Percentiles rank a stretch among this genome's conserved stretches.
phyloP scores from a whole-genome alignment of 2,888 invertebrate species.

The Carpatolechia fugitivella region DNA sequence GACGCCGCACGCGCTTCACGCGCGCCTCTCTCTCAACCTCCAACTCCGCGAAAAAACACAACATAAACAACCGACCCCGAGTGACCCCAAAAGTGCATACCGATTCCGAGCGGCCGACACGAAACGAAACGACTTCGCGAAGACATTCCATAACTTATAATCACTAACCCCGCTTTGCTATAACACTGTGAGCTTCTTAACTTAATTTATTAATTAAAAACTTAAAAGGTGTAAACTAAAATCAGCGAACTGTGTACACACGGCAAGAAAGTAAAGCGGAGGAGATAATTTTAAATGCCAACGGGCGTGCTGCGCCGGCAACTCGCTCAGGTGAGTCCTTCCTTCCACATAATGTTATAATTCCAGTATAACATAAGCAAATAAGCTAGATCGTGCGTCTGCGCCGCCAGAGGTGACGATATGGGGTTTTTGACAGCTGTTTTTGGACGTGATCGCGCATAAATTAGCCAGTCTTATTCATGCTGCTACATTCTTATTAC shows the following conservation, averaged over 20 bases:
- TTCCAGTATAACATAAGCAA: neutral
- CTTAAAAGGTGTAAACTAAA: slow-evolving; percentile 51
- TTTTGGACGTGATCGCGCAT: slow-evolving; percentile 49
- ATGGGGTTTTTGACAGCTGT: slow-evolving; percentile 41
- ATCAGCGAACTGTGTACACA: slow-evolving; percentile 52
- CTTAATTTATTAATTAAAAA: slow-evolving; percentile 49
- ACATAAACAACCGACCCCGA: slow-evolving; percentile 57
- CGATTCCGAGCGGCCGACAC: slow-evolving; percentile 51
- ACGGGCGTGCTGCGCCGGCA: slow-evolving; percentile 39
- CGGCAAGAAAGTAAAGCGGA: slow-evolving; percentile 33
- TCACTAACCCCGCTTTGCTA: slow-evolving; percentile 51
- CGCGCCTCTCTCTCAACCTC: slow-evolving; percentile 24
- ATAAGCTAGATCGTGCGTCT: slow-evolving; percentile 23
- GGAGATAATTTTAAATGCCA: slow-evolving; percentile 41
- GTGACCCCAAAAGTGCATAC: slow-evolving; percentile 66
- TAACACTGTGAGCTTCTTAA: slow-evolving; percentile 63
- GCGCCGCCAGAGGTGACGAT: slow-evolving; percentile 20
- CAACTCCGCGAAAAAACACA: slow-evolving; percentile 41
- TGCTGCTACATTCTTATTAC: neutral
- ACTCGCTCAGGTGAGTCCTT: slow-evolving; percentile 53
- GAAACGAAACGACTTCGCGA: slow-evolving; percentile 68
- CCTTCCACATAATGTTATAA: slow-evolving; percentile 12
- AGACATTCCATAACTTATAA: slow-evolving; percentile 33
- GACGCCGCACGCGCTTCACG: slow-evolving; percentile 56
- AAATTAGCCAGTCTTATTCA: slow-evolving; percentile 39